Base-by-base conservation (phyloP, 2,888 invertebrate genomes). In the Alsophila aescularia region DNA sequence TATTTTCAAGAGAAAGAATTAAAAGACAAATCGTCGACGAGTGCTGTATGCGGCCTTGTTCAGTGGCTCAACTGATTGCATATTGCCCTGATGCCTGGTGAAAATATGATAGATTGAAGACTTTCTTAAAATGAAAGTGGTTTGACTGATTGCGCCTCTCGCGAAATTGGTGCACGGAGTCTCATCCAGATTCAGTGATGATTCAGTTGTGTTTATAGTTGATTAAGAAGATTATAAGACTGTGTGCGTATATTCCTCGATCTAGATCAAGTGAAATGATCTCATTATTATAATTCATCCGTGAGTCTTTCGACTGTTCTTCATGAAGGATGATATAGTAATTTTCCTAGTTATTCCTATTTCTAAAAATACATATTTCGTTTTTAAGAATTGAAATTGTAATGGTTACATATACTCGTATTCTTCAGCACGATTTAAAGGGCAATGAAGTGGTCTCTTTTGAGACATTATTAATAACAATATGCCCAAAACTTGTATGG, bases 41-140 rank as follows among this genome's bases (percentile, higher is more conserved):
- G 53, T 90, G 90, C 64, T 90, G 90, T 52, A 52, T 71, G 1
- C 72, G 66, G 9, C 67, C 86, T 0, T 90, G 90, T 51, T 79
- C 84, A 0, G 68, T 90, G 10, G 71, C 81, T 2, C 78, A 88
- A 58, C 64, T 90, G n/a, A 62, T 88, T 12, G 73, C 85, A 35
- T 90, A 88, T 57, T 90, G 90, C 63, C 85, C 87, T 9, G 85
- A 87, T 27, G 77, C 75, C 51, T 88, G 86, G 85, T 88, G 84
- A 87, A 68, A 9, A 32, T 10, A 13, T 37, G n/a, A 31, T 18
- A 18, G 9, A 18, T 37, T 14, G 4, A 45, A 57, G 49, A 37
- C 52, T 59, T 57, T 64, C 43, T 24, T 9, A 24, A 18, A 13
- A 43, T 27, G 56, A 44, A 60, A 62, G 60, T 60, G 58, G 48